Base-by-base conservation (phyloP, 2,797 vertebrate species). In the Tapera naevia region DNA sequence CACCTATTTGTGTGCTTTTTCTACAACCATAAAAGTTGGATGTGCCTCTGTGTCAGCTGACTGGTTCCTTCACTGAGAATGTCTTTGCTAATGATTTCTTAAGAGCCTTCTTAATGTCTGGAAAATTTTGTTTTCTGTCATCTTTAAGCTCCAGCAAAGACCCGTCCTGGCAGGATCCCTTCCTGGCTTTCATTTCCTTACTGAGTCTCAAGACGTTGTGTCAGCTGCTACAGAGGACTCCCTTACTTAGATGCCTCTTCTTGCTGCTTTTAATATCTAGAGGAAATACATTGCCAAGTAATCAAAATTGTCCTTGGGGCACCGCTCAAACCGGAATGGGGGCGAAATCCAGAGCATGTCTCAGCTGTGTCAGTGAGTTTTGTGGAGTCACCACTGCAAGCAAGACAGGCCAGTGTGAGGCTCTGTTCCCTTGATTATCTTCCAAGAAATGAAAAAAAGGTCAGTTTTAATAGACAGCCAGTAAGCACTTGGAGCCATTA, bases 161-260 rank as follows among this genome's bases (percentile, higher is more conserved):
- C 17, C 41, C 66, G 1, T 30, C 24, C 39, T 50, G 48, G n/a
- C 7, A 25, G 33, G 13, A 46, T 61, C 60, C 48, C 10, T 66
- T 17, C 11, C 39, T 71, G 58, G 8, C 45, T 70, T 76, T 87
- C 33, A 28, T 27, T 65, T 71, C 33, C 25, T 6, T 48, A 5
- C n/a, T 23, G 22, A 3, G 8, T 71, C 76, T 87, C 27, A n/a
- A 56, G 54, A 37, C 0, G 0, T 58, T 69, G 32, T 1, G 0
- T 28, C 69, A 21, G 10, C 57, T 64, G 37, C 64, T 58, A 33
- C n/a, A 13, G 37, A 70, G 81, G 45, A 56, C 37, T 61, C 18
- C 19, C 5, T 25, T 61, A 48, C 22, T 61, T 60, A 37, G 24
- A 17, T 73, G 32, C 17, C 12, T 56, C 8, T 83, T 73, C 23